phyloP scores from a whole-genome alignment of 2,113 vertebrate genomes.

The Corythornis madagascariensis region DNA sequence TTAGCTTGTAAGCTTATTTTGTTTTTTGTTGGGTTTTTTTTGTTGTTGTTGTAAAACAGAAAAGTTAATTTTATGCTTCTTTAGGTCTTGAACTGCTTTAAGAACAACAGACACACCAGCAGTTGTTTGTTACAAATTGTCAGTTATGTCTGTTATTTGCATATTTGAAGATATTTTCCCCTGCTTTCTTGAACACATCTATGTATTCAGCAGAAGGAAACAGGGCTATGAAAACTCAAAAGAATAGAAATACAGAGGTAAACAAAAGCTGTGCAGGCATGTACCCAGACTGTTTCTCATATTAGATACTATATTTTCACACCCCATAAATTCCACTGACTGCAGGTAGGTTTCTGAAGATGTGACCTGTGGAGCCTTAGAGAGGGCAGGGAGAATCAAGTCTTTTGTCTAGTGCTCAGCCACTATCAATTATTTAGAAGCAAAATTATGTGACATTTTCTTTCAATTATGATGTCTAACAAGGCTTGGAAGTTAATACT shows the following conservation, averaged over 20 bases:
- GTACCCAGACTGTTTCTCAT: neutral
- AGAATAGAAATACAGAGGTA: neutral
- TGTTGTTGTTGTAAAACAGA: neutral
- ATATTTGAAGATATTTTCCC: constrained; percentile 16
- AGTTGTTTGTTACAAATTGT: neutral
- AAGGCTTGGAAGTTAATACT: constrained; percentile 57
- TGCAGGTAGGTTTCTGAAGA: neutral
- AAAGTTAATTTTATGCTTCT: constrained; percentile 31
- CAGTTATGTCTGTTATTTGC: neutral
- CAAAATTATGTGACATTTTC: constrained; percentile 70
- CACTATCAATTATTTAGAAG: constrained; percentile 68
- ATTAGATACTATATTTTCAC: constrained; percentile 22
- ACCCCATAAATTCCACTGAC: neutral
- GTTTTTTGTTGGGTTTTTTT: neutral
- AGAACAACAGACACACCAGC: neutral
- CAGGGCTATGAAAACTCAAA: neutral
- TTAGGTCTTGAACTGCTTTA: neutral
- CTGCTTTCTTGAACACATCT: neutral
- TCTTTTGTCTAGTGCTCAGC: constrained; percentile 44
- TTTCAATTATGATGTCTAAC: constrained; percentile 70
- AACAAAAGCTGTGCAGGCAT: neutral
- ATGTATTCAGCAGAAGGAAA: constrained; percentile 21
- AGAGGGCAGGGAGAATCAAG: neutral
- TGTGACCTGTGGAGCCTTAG: neutral
- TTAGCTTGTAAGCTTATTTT: neutral